A percentile compares a stretch with the other conserved stretches of the same genome.
Conservation (phyloP, 2,113 vertebrate genomes). For the Miniopterus natalensis region DNA sequence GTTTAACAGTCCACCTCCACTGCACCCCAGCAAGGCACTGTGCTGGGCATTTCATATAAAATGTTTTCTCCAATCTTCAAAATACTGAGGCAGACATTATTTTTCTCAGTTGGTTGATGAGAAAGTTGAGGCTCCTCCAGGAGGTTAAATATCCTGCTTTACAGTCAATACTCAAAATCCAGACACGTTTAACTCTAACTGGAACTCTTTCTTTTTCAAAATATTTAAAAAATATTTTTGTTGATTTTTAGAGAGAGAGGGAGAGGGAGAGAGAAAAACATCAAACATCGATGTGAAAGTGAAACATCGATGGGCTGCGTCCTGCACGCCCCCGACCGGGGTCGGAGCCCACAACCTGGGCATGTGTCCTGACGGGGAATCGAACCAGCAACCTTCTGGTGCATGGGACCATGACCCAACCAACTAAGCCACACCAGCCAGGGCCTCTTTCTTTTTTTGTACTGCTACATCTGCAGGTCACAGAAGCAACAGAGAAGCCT, state of each 20-base stretch:
- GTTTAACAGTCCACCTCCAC: neutral
- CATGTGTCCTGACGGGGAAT: too few relatives aligned
- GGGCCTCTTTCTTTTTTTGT: neutral
- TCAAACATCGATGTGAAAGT: too few relatives aligned
- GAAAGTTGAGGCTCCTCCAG: neutral
- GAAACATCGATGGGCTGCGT: too few relatives aligned
- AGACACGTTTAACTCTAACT: neutral
- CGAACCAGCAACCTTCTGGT: too few relatives aligned
- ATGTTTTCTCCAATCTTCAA: slow-evolving; percentile 2
- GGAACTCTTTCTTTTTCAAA: neutral
- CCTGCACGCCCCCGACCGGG: too few relatives aligned
- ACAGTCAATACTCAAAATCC: neutral
- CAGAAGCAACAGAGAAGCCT: neutral
- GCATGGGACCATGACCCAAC: too few relatives aligned
- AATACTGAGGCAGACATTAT: neutral
- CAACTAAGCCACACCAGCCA: too few relatives aligned
- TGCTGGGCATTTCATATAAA: neutral
- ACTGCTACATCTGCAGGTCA: neutral
- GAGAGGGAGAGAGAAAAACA: too few relatives aligned
- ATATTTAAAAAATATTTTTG: too few relatives aligned
- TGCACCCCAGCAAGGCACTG: neutral
- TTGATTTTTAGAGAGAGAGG: too few relatives aligned
- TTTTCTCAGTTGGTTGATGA: neutral
- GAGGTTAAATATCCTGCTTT: neutral
- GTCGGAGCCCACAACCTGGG: too few relatives aligned